Evolutionary conservation across 2,888 invertebrate genomes (phyloP).

Genomic region (Caenorhabditis panamensis): DNA sequence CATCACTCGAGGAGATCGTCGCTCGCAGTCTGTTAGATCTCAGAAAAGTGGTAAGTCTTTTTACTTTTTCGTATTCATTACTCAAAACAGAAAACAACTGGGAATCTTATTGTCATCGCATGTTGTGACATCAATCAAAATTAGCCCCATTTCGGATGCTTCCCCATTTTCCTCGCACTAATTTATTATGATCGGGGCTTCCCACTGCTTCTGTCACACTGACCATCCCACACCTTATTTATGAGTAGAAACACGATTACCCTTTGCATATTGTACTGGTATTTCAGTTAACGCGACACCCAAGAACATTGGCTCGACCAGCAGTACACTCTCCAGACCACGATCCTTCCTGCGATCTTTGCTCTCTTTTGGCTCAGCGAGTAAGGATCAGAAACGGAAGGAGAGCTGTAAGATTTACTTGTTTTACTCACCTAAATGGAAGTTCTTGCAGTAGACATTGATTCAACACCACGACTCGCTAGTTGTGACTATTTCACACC

Average conservation of each 20-base stretch:
- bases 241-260: constrained; percentile 16
- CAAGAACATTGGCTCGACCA: constrained; percentile 34
- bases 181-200: constrained; percentile 12
- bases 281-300: constrained; percentile 47
- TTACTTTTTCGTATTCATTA: background rate
- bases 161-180: background rate
- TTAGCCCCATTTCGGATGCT: constrained; percentile 46
- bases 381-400: constrained; percentile 50
- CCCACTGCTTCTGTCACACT: constrained; percentile 9
- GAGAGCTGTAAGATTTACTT: constrained; percentile 42
- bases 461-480: constrained; percentile 48
- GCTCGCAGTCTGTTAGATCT: constrained; percentile 65
- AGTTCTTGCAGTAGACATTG: constrained; percentile 34
- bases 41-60: constrained; percentile 54
- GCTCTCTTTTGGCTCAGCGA: constrained; percentile 44
- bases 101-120: background rate
- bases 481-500: constrained; percentile 61
- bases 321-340: constrained; percentile 40
- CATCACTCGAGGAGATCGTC: constrained; percentile 55
- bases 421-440: background rate
- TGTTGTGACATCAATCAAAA: constrained; percentile 49
- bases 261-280: background rate
- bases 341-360: constrained; percentile 55
- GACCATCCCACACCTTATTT: constrained; percentile 31
- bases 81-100: background rate